Base-by-base conservation (phyloP, 2,113 vertebrate genomes). In the Lasiurus borealis region DNA sequence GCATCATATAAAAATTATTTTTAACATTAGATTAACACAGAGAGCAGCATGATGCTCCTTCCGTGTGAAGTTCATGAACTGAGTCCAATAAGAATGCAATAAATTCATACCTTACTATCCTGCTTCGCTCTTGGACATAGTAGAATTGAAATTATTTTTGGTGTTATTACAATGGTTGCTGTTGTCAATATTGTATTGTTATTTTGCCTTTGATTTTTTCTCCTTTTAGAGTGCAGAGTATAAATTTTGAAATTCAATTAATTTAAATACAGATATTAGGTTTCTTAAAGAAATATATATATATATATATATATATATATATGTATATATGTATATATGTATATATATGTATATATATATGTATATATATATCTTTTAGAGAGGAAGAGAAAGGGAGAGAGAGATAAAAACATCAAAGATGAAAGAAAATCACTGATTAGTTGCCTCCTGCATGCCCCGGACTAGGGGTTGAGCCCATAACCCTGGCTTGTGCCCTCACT, bases 41-140 rank as follows among this genome's bases (percentile, higher is more conserved):
- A 82, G 2, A 57, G 3, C 4, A 40, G 13, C 5, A 3, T 40
- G 18, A 15, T 44, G 54, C 3, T 88, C 6, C 69, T 48, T 91
- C 46, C 29, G 1, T 90, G 27, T 15, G 64, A 27, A 1, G 12
- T 64, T 29, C 27, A 66, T 36, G 2, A 84, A 81, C 48, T 31
- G 19, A 80, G 14, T 27, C 5, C 11, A 57, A 6, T 8, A 25
- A 50, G 2, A 0, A 1, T 80, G 3, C 2, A 52, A 1, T 29
- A 13, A 64, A 27, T 16, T 87, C 77, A 54, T 0, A 4, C 2
- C 5, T 34, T 29, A 36, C 12, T 34, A 14, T 18, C 7, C 15
- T 64, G 31, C 0, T 25, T 57, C 2, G 16, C 6, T 59, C 36
- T 27, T 81, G 12, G 23, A 46, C 8, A 34, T 25, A 59, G 23